Base-by-base conservation (phyloP, 1,140 invertebrate species). In the Nephila pilipes region DNA sequence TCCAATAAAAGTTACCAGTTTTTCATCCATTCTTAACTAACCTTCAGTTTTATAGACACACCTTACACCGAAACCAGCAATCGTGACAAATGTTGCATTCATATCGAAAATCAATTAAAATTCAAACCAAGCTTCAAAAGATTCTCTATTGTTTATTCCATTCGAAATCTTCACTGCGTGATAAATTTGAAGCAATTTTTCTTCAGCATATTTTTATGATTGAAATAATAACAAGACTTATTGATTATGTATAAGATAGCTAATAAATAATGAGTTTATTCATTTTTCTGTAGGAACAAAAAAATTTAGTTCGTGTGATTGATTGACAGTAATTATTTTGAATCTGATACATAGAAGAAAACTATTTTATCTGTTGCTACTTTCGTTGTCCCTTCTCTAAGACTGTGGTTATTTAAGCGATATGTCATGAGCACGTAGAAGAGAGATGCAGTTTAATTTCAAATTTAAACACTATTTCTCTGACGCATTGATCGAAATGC, bases 281-380 rank as follows among this genome's bases (percentile, higher is more conserved):
- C 18, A 18, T 16, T 1, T 60, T 32, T 75, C 32, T 16, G 29
- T 75, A 36, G 3, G 2, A 32, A 4, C 16, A 6, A 75, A 36
- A 14, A 32, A 20, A 36, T 75, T 69, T 36, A 12, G 29, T 29
- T 75, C 16, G 10, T 18, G 12, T 75, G 69, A 75, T 75, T 75
- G 32, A 75, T 75, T 75, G 69, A 75, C 65, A 75, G 12, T 18
- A 29, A 75, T 75, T 75, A 75, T 75, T 75, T 75, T 29, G n/a
- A n/a, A n/a, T n/a, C n/a, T n/a, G n/a, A n/a, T n/a, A n/a, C n/a
- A n/a, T n/a, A n/a, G n/a, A n/a, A n/a, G n/a, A n/a, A n/a, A n/a
- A n/a, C n/a, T n/a, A n/a, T n/a, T n/a, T n/a, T n/a, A n/a, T n/a
- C n/a, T n/a, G n/a, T n/a, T n/a, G n/a, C n/a, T n/a, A n/a, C n/a